phyloP scores from a whole-genome alignment of 2,113 vertebrate genomes.

The Paralichthys olivaceus region DNA sequence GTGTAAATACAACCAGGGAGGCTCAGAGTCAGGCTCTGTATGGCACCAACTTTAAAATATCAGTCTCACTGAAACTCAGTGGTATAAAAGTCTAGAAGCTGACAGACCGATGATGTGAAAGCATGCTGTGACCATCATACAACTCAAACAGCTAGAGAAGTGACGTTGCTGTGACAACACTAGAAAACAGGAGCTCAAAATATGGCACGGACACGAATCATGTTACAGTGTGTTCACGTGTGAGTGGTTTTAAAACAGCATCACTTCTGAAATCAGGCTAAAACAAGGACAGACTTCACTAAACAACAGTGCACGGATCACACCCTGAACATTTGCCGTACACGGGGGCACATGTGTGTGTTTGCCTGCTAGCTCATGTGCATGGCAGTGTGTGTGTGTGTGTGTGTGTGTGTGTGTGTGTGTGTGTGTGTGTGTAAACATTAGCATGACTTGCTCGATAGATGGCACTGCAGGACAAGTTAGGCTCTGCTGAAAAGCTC shows the following conservation, averaged over 20 bases:
- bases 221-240: constrained; percentile 9
- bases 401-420: constrained; percentile 34
- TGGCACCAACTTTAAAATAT: constrained; percentile 41
- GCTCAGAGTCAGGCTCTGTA: constrained; percentile 25
- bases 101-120: constrained; percentile 30
- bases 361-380: constrained; percentile 40
- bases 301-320: constrained; percentile 19
- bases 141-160: constrained; percentile 44
- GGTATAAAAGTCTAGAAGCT: constrained; percentile 24
- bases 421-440: constrained; percentile 57
- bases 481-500: constrained; percentile 60
- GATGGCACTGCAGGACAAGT: constrained; percentile 75
- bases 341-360: constrained; percentile 16
- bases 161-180: constrained; percentile 18
- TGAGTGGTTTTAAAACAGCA: constrained; percentile 3
- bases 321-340: constrained; percentile 24
- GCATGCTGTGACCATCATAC: constrained; percentile 51
- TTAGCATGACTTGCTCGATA: constrained; percentile 65
- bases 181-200: constrained; percentile 40
- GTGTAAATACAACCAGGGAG: constrained; percentile 10
- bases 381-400: constrained; percentile 54
- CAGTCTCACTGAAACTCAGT: constrained; percentile 49
- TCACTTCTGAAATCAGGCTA: constrained; percentile 22
- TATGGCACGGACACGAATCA: constrained; percentile 50
- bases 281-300: constrained; percentile 26